Evolutionary conservation across 2,113 vertebrate species (phyloP), one percentile per base, ranked within the genome.

Genomic region (Verasper variegatus): DNA sequence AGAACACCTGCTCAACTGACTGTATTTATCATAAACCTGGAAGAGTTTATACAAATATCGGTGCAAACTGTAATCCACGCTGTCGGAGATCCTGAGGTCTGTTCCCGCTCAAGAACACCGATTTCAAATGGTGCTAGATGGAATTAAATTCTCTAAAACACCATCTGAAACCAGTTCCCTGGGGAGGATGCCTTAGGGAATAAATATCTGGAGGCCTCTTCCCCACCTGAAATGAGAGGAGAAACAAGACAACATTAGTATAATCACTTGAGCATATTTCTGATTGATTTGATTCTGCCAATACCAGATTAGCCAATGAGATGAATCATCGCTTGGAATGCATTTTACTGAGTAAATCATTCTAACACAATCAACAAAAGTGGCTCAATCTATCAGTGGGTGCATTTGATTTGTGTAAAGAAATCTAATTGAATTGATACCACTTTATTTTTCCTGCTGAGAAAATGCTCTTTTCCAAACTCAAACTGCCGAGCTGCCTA

Each of bases 71-170:
- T 4, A 5, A 9, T 54, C 12, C 17, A 24, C 3, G 0, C 9
- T 3, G 67, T 67, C 1, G 0, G 60, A 51, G 7, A n/a, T 37
- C 10, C 47, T 51, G 95, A 84, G 88, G 96, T 90, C 82, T 91
- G 96, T 96, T 96, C 96, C 96, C 89, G 93, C 96, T 96, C 96
- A 97, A 97, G 96, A 96, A 97, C 97, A 98, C 97, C 97, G 97
- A 98, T 98, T 98, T 98, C 97, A 98, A 97, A 98, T 98, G 97
- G 97, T 98, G 96, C 97, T 98, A 98, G 97, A 98, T 95, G 90
- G 92, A 93, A 83, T 93, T 94, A 92, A 89, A 94, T 94, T 97
- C 97, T 98, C 96, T 98, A 98, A 97, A 93, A 95, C 96, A 98
- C 96, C 96, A 97, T 94, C 94, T 96, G 97, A 98, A 98, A 98